Base-by-base conservation (phyloP, 2,888 invertebrate species). In the Odontomyia ornata region DNA sequence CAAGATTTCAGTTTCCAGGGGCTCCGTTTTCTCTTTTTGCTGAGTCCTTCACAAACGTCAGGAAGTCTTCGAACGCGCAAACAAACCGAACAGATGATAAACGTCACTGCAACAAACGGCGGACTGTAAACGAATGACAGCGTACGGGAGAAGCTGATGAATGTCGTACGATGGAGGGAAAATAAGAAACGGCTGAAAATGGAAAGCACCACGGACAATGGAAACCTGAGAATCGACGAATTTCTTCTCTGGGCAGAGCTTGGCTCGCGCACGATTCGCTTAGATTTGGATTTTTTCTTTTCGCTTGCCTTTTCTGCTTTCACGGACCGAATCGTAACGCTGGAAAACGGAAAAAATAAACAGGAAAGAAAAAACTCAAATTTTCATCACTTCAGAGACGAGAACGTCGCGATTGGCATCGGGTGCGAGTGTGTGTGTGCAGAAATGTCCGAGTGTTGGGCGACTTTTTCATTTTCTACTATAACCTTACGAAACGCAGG, bases 391-490 rank as follows among this genome's bases (percentile, higher is more conserved):
- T 69, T 69, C 47, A 47, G 23, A 25, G 25, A 47, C 47, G 65
- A 43, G 11, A 64, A n/a, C 64, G 64, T 46, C 30, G 60, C 52
- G 30, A 30, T 18, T 27, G 72, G 57, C 60, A 73, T 73, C 57
- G 15, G 57, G 57, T 60, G 60, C 57, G 73, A 60, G 57, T 36
- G 57, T 57, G 36, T 23, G 18, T 30, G 73, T 73, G 57, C 73
- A 73, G 57, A 23, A 60, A 57, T 57, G 57, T 57, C 72, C 56
- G 56, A 56, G 18, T 73, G 27, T 73, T 36, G 3, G 56, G 18
- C 52, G 30, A 72, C 15, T 27, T 52, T 72, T 73, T 73, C 73
- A 73, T 73, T 73, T 57, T 73, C 57, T 30, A 60, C 73, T 73
- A 73, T 73, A 36, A 73, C 18, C 73, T 57, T 25, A 60, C 60